phyloP scores from a whole-genome alignment of 2,888 invertebrate genomes.

The Caenorhabditis sp. region DNA sequence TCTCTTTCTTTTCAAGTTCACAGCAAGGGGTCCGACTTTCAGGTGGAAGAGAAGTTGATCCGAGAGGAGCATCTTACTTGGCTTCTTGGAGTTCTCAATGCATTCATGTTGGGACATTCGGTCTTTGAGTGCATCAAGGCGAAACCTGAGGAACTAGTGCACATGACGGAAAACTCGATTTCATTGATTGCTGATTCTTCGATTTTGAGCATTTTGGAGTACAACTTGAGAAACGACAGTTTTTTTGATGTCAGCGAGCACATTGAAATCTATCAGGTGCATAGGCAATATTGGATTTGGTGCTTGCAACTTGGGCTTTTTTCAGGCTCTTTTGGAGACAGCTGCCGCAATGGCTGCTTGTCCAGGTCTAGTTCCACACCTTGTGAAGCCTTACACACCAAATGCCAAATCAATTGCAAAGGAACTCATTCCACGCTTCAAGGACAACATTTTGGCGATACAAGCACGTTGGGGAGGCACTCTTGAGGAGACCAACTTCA shows the following conservation, averaged over 20 bases:
- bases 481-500: constrained; percentile 75
- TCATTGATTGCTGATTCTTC: constrained; percentile 62
- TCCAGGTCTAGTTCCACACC: constrained; percentile 67
- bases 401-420: constrained; percentile 75
- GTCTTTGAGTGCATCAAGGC: constrained; percentile 42
- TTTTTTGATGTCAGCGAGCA: constrained; percentile 79
- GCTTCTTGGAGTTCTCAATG: constrained; percentile 74
- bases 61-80: constrained; percentile 78
- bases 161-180: constrained; percentile 57
- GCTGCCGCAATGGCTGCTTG: constrained; percentile 72
- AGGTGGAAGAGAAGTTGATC: constrained; percentile 74
- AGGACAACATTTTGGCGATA: constrained; percentile 72
- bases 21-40: not conserved
- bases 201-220: constrained; percentile 72
- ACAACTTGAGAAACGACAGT: constrained; percentile 77
- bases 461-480: constrained; percentile 70
- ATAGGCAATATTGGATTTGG: no score
- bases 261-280: constrained; percentile 77
- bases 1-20: not conserved
- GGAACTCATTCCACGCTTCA: constrained; percentile 76
- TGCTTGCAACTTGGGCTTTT: not conserved
- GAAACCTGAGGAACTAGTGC: constrained; percentile 38
- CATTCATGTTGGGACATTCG: constrained; percentile 67
- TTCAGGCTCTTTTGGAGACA: constrained; percentile 73
- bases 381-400: constrained; percentile 71